phyloP scores from a whole-genome alignment of 2,888 invertebrate species.

The Allolobophora icterica region DNA sequence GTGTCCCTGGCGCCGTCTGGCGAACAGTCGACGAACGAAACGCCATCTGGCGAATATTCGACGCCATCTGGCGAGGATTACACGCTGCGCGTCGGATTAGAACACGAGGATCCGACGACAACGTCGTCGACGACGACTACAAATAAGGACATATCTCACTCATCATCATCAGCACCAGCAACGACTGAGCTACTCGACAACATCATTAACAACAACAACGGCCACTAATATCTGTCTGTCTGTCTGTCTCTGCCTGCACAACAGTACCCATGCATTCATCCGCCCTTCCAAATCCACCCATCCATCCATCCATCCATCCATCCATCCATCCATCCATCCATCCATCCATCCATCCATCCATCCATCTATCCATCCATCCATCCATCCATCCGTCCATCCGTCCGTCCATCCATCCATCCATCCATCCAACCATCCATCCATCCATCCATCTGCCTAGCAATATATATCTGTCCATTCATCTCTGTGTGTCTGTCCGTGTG shows the following conservation, averaged over 20 bases:
- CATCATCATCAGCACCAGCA: constrained; percentile 15
- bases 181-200: constrained; percentile 24
- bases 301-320: not conserved
- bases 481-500: not conserved
- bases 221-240: not conserved
- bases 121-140: not conserved
- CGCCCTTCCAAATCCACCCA: not conserved
- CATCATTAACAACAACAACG: constrained; percentile 26
- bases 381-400: not conserved
- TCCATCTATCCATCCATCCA: not conserved
- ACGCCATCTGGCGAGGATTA: not conserved
- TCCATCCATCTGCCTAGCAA: not conserved
- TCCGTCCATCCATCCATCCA: not conserved
- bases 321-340: not conserved
- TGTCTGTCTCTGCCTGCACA: not conserved
- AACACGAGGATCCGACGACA: not conserved
- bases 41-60: constrained; percentile 18
- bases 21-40: constrained; percentile 9
- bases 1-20: not conserved
- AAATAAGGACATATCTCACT: constrained; percentile 26
- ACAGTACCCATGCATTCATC: not conserved
- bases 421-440: not conserved
- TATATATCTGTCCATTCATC: not conserved
- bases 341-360: not conserved
- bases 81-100: constrained; percentile 1